These are phyloP conservation scores for Drosophila tani DNA, from an alignment of 1,140 invertebrate species.

Conservation along the genomic window DNA sequence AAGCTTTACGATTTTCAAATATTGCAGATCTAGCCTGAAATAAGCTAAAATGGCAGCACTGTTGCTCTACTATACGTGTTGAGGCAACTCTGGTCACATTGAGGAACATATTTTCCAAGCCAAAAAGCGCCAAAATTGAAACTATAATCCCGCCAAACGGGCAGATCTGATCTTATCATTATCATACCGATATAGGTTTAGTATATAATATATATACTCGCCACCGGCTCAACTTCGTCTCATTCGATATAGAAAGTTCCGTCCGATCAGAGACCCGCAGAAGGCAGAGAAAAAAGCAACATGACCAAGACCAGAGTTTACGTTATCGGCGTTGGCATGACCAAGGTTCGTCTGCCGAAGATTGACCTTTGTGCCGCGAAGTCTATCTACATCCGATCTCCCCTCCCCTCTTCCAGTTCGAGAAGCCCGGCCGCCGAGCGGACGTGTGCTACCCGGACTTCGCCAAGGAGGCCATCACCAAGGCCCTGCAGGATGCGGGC, in stretches of 20 bases:
- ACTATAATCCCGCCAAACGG: background rate
- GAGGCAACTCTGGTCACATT: too few species aligned
- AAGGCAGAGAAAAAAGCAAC: slow-evolving; percentile 42
- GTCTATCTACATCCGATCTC: background rate
- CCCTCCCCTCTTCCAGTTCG: slow-evolving; percentile 76
- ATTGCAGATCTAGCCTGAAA: too few species aligned
- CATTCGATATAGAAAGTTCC: slow-evolving; percentile 31
- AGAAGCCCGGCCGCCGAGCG: slow-evolving; percentile 93
- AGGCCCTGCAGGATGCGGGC: slow-evolving; percentile 95
- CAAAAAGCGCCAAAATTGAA: background rate
- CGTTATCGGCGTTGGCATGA: slow-evolving; percentile 99
- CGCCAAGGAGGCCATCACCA: slow-evolving; percentile 96
- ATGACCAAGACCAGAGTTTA: slow-evolving; percentile 89
- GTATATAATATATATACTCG: slow-evolving; percentile 18
- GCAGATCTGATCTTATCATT: slow-evolving; percentile 32
- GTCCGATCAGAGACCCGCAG: slow-evolving; percentile 16
- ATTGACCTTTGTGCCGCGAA: slow-evolving; percentile 51
- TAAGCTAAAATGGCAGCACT: too few species aligned
- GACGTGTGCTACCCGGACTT: slow-evolving; percentile 97
- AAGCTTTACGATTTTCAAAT: too few species aligned
- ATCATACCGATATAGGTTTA: too few species aligned
- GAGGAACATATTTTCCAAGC: background rate
- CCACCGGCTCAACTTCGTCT: slow-evolving; percentile 2
- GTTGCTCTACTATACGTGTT: too few species aligned
- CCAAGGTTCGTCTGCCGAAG: slow-evolving; percentile 88